Base-by-base conservation (phyloP, 2,113 vertebrate genomes). In the Hoplias malabaricus region DNA sequence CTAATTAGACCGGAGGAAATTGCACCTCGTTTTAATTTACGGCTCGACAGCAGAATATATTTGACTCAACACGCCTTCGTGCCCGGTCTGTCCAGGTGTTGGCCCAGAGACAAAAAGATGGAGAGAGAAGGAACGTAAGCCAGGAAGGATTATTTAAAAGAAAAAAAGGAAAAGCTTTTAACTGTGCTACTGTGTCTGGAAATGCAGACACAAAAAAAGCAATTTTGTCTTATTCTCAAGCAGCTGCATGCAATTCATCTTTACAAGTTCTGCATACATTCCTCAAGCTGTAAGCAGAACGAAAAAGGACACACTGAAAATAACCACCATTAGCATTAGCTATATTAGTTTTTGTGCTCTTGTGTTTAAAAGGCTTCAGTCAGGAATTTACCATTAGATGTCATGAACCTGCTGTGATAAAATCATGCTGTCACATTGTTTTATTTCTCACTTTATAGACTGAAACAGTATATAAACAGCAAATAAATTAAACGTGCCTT, bases 1-100 rank as follows among this genome's bases (percentile, higher is more conserved):
- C 84, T 88, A 90, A 91, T 90, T 90, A 90, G 86, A 85, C 84
- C 59, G 57, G 80, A 93, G 89, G 91, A 94, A 94, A 94, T 90
- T 89, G 88, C 78, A 85, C 82, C 86, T 91, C 81, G 81, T 91
- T 94, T 86, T 89, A 90, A 89, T 87, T 91, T 90, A 89, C 84
- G 87, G 81, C 77, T 84, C 57, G 87, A 88, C 87, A 85, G 38
- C 57, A 69, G 77, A 77, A 83, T 62, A 82, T 85, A 82, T 88
- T 78, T 84, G 83, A 88, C 79, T 83, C 73, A 80, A 82, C 85
- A 81, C 83, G 82, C 80, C 80, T 73, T 83, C 72, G 79, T 77
- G 59, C 75, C 43, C 14, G 2, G 43, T 36, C 87, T 86, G 77
- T 65, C 85, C 82, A 90, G 81, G 90, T 90, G 82, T 84, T 88